Conservation (phyloP, 2,797 vertebrate genomes). For the Synanceia verrucosa region DNA sequence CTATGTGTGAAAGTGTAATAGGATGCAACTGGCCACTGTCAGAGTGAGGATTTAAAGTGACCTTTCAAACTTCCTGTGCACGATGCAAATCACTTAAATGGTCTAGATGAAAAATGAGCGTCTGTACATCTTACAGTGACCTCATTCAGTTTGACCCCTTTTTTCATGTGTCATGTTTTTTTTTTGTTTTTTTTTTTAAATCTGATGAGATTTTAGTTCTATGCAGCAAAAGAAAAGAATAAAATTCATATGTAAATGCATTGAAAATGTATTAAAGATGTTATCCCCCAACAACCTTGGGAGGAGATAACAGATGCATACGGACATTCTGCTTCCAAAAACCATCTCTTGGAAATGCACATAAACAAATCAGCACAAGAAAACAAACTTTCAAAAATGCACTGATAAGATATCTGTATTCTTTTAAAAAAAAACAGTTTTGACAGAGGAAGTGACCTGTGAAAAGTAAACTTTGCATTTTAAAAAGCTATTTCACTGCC, state of each 20-base stretch:
- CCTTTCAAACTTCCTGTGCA: neutral
- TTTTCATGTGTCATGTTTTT: neutral
- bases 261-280: neutral
- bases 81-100: constrained; percentile 4
- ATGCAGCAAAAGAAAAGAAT: neutral
- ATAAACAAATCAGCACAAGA: neutral
- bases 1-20: too few species aligned
- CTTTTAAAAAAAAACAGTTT: constrained; percentile 5
- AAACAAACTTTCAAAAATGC: constrained; percentile 4
- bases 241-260: neutral
- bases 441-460: constrained; percentile 11
- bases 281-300: neutral
- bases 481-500: too few species aligned
- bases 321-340: neutral
- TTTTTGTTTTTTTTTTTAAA: too few species aligned
- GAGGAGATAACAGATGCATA: neutral
- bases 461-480: neutral
- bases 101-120: neutral
- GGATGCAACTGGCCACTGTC: too few species aligned
- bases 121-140: neutral
- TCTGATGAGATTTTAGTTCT: neutral
- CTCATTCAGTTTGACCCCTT: constrained; percentile 8
- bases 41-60: neutral
- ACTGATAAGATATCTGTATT: neutral
- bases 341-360: neutral